Base-by-base conservation (phyloP, 2,888 invertebrate species). In the Hyles lineata region DNA sequence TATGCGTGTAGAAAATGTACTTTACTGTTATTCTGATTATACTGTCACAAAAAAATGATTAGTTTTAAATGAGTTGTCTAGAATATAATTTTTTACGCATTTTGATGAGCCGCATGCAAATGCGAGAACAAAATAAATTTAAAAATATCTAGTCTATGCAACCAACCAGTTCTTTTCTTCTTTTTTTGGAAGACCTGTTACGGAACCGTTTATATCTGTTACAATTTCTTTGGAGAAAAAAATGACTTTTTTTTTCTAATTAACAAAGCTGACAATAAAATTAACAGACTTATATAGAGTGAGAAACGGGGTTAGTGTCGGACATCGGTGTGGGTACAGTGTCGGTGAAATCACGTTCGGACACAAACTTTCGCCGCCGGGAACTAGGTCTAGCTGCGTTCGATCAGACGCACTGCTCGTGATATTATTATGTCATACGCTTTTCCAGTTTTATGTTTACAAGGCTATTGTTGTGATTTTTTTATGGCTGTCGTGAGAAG, bases 351-450 rank as follows among this genome's bases (percentile, higher is more conserved):
- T 76, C 76, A 72, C 72, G 62, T 21, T 52, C 62, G 55, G 19
- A 70, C 50, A 29, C n/a, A 70, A 72, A 76, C 76, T 76, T 76
- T 76, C 76, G 74, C 76, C 74, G 70, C 70, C 62, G 43, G 43
- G 62, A 69, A 59, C 70, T 71, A 70, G 60, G 70, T 67, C 69
- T 71, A 72, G 74, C 72, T 61, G 60, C 71, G 69, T 71, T 61
- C 23, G 60, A 71, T 60, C 60, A 60, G 43, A 67, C 50, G 67
- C 5, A 23, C 43, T 67, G 43, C 23, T 50, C 43, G 67, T 67
- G 43, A 43, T 43, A 43, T 43, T 43, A 43, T 67, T 67, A 67
- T 67, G 67, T 67, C 67, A 67, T 50, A 67, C 67, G 43, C 17
- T 67, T 50, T 50, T 50, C 43, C 23, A 67, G 43, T 50, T 50